Base-by-base conservation (phyloP, 2,888 invertebrate species). In the Andrena haemorrhoa region DNA sequence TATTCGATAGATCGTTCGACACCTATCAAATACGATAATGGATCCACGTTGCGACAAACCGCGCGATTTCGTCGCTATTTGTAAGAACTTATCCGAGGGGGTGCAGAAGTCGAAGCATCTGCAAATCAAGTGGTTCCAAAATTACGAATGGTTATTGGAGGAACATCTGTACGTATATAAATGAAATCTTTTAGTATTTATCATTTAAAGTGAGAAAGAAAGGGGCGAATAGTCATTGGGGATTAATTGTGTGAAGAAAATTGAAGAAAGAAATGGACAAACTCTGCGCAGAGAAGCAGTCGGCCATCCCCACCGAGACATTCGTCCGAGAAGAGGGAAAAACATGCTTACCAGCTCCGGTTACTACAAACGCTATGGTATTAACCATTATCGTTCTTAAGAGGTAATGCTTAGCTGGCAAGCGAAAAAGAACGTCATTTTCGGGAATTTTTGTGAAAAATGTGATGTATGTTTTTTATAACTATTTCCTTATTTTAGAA, bases 111-210 rank as follows among this genome's bases (percentile, higher is more conserved):
- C 60, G 23, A 88, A 88, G 65, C 70, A 33, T 1, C 56, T 78
- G 47, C 89, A 82, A 70, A 73, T 87, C 12, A 86, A 81, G 69
- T 92, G 92, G 92, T 75, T 87, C 0, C 83, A 84, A 26, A 81
- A 86, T 35, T 91, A 90, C 63, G 86, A 89, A 26, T 92, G 91
- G 91, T 81, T 93, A 35, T 80, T 90, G 64, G 88, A 91, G 0
- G 91, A 93, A 81, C 87, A 92, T 77, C 74, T 80, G 93, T 93
- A 72, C 51, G 87, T 84, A 79, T 8, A 53, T 51, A 16, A 8
- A 16, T 70, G 0, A 3, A 8, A 2, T 49, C 20, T 33, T 10
- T 58, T 49, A 29, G 35, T 2, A 1, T n/a, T 3, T 2, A 4
- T 6, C 7, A 5, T 35, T n/a, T 10, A 26, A 23, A 56, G 0